Percentiles rank a stretch among this genome's conserved stretches.
Conservation (phyloP, 1,140 invertebrate genomes). For the Pectinophora gossypiella region DNA sequence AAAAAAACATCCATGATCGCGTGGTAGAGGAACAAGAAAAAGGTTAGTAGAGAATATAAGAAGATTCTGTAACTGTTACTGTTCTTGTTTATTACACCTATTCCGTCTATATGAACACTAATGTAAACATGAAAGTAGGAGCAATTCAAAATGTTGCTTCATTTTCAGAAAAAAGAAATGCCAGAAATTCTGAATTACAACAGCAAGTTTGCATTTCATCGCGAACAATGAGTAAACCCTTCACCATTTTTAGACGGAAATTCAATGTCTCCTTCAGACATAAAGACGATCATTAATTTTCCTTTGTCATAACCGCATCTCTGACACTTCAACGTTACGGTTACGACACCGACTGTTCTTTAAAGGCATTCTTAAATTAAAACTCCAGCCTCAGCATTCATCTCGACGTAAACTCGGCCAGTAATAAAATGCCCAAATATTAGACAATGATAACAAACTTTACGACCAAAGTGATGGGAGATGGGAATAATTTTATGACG, state of each 20-base stretch:
- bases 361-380: conserved; percentile 8
- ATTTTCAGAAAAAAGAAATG: no score
- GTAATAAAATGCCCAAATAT: conserved; percentile 56
- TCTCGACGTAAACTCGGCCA: conserved; percentile 22
- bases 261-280: not conserved
- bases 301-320: conserved; percentile 11
- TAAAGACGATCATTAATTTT: conserved; percentile 3
- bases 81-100: no score
- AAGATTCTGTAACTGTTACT: no score
- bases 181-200: no score
- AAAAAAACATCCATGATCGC: no score
- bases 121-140: no score
- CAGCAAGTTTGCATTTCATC: no score
- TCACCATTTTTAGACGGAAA: conserved; percentile 4
- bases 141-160: no score
- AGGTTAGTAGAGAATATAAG: no score
- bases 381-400: conserved; percentile 7
- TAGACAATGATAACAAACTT: conserved; percentile 49
- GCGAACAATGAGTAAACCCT: conserved; percentile 13
- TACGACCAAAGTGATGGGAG: conserved; percentile 31
- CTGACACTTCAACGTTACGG: conserved; percentile 5
- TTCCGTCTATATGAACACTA: no score
- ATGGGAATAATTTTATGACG: conserved; percentile 51
- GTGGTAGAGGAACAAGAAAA: no score
- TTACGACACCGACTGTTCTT: conserved; percentile 5